phyloP scores from a whole-genome alignment of 2,113 vertebrate species.

The Oenanthe melanoleuca region DNA sequence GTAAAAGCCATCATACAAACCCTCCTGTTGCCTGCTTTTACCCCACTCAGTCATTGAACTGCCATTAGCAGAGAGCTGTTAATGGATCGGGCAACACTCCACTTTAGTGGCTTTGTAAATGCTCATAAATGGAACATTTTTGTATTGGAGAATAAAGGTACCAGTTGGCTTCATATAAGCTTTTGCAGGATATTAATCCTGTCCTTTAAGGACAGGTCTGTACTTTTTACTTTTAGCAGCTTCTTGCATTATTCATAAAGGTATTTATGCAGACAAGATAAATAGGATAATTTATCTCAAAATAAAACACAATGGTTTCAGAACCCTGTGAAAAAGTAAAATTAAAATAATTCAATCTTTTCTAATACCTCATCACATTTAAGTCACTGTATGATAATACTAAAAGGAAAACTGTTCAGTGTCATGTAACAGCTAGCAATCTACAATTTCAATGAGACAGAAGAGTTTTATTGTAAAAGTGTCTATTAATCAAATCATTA shows the following conservation, averaged over 20 bases:
- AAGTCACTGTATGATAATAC: constrained; percentile 42
- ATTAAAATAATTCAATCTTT: constrained; percentile 62
- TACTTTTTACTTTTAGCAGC: constrained; percentile 55
- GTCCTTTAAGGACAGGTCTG: constrained; percentile 38
- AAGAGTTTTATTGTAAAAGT: constrained; percentile 7
- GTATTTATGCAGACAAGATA: constrained; percentile 66
- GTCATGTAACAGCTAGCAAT: constrained; percentile 8
- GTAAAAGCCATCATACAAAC: background rate
- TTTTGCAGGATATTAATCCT: constrained; percentile 38
- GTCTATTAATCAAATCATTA: constrained; percentile 48
- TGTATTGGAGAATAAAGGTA: background rate
- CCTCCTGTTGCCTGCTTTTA: background rate
- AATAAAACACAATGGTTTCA: constrained; percentile 63
- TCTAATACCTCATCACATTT: constrained; percentile 48
- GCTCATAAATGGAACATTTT: background rate
- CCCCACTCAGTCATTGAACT: background rate
- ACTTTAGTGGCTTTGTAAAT: background rate
- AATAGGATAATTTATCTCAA: constrained; percentile 72
- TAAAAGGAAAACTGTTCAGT: constrained; percentile 51
- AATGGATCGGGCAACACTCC: background rate
- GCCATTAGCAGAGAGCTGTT: background rate
- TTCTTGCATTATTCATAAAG: constrained; percentile 64
- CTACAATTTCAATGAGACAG: constrained; percentile 17
- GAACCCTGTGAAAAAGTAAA: constrained; percentile 34
- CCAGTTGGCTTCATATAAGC: constrained; percentile 13